Base-by-base conservation (phyloP, 2,797 vertebrate species). In the Tamandua tetradactyla region DNA sequence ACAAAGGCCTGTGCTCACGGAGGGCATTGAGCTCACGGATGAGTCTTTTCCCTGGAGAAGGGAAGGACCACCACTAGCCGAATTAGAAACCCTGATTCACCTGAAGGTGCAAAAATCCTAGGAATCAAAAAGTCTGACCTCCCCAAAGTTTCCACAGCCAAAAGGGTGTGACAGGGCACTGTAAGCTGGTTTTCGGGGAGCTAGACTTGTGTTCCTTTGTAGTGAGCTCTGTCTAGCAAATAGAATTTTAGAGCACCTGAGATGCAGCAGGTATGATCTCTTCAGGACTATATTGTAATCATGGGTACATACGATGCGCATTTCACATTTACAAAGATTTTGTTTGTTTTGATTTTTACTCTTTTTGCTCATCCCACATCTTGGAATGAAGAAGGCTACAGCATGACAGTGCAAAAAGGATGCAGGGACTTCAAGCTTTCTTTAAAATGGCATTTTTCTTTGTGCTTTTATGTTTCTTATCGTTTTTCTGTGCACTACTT, bases 261-360 rank as follows among this genome's bases (percentile, higher is more conserved):
- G 52, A 78, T 11, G 0, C 89, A 44, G 87, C 95, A 49, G 61
- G 7, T 89, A 8, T 83, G 96, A 92, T 97, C 97, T 97, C 97
- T 96, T 96, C 96, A 40, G 96, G 96, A 96, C 98, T 97, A 88
- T 98, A 97, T 98, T 97, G 93, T 98, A 98, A 98, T 98, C 97
- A 86, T 55, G 93, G 92, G 83, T 66, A 95, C 68, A 82, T 0
- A 66, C 91, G 93, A 95, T 83, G 95, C 94, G 74, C 97, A 95
- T 98, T 96, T 95, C 93, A 76, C 7, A 25, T 97, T 91, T 96
- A 96, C 96, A 81, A 95, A 97, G 94, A 94, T 98, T 97, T 92
- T 89, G 95, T 97, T 97, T 75, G 61, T n/a, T 2, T 91, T 96
- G 97, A 93, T 40, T 95, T 95, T 95, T 93, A 27, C 72, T 87